Evolutionary conservation across 1,140 invertebrate genomes (phyloP), one percentile per base, ranked within the genome.

Genomic region (Melitaea cinxia): DNA sequence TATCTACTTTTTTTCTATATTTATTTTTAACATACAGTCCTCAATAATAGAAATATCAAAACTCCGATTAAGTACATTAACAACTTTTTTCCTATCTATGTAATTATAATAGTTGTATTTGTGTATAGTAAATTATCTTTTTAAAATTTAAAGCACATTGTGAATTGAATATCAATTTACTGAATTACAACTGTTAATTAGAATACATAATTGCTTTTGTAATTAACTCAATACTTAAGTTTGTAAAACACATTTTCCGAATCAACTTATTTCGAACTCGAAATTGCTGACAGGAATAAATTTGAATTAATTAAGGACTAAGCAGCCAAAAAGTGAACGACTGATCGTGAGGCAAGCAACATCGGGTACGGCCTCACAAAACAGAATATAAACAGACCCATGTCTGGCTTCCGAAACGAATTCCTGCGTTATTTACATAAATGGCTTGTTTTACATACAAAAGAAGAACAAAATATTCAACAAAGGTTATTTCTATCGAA

Each of bases 381-480:
- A 47, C 42, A 21, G 42, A 47, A 47, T 23, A 47, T 23, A 47
- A 24, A 23, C 42, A 47, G 10, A 47, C 42, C 42, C 42, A 21
- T n/a, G 42, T 47, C 42, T 47, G 9, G 9, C 17, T 7, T 23
- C 42, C 12, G 42, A 47, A 47, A 47, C 42, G 21, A n/a, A 47
- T 47, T 47, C 19, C 42, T 47, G 10, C 21, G 7, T 3, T n/a
- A n/a, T 47, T 47, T 23, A 0, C 19, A 47, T 24, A 47, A 47
- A 21, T 23, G 19, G 19, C 42, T 21, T 21, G 1, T 23, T 24
- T 23, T 23, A 47, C 42, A 23, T 23, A 23, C 7, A 47, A 47
- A 47, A 39, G 30, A 10, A 33, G 4, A 37, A 37, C 35, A 42
- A 42, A 9, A 42, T 42, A 17, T 42, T 17, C 5, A 42, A 19